Conservation (phyloP, 1,140 invertebrate species). For the Maconellicoccus hirsutus region DNA sequence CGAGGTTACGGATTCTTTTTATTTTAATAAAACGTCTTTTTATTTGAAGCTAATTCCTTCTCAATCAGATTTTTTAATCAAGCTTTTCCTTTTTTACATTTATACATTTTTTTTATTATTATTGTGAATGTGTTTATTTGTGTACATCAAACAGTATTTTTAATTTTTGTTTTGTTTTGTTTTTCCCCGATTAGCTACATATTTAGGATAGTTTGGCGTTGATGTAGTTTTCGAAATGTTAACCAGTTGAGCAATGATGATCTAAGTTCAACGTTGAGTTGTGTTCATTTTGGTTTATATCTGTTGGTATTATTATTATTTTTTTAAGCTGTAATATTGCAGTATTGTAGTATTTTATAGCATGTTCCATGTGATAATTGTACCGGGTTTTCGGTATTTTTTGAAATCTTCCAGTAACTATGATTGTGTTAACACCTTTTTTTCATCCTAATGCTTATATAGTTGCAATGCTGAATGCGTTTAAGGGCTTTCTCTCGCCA, state of each 20-base stretch:
- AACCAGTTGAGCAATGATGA: background rate
- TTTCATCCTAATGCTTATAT: too few relatives aligned
- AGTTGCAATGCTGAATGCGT: too few relatives aligned
- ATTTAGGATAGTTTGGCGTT: background rate
- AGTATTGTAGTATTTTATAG: background rate
- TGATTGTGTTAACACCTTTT: background rate
- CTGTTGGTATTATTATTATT: background rate
- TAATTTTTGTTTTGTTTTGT: background rate
- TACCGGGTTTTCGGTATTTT: background rate
- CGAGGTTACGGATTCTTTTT: background rate
- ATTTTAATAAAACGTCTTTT: background rate
- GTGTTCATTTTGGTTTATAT: background rate
- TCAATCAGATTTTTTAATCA: too few relatives aligned
- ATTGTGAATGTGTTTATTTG: background rate
- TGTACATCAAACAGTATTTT: background rate
- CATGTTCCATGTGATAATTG: background rate
- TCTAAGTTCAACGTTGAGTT: background rate
- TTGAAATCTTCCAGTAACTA: background rate
- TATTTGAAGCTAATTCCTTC: too few relatives aligned
- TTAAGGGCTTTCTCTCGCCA: too few relatives aligned
- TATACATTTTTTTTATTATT: background rate
- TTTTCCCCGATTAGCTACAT: background rate
- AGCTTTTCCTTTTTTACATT: background rate
- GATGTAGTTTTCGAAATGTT: background rate
- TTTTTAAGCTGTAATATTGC: background rate